phyloP scores from a whole-genome alignment of 2,888 invertebrate genomes.

The Proisotoma minuta region DNA sequence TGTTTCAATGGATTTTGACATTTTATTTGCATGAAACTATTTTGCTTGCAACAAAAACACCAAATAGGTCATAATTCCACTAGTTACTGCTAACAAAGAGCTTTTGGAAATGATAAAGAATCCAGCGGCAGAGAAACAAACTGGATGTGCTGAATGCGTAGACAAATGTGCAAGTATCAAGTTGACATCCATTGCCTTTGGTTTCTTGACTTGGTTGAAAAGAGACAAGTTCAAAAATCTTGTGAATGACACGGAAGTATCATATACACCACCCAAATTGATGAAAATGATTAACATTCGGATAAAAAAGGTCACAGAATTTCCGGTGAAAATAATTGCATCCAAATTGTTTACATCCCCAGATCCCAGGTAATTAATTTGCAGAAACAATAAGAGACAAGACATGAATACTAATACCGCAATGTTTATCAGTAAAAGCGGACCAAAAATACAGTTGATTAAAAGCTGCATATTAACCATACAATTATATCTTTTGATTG shows the following conservation, averaged over 20 bases:
- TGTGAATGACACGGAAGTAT: slow-evolving; percentile 33
- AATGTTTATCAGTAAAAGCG: slow-evolving; percentile 37
- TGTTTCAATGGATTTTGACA: neutral
- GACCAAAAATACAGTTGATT: slow-evolving; percentile 43
- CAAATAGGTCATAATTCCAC: slow-evolving; percentile 40
- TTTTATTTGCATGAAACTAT: slow-evolving; percentile 12
- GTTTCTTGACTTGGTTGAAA: slow-evolving; percentile 28
- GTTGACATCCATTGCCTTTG: slow-evolving; percentile 27
- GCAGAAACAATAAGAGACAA: slow-evolving; percentile 36
- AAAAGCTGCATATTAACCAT: slow-evolving; percentile 39
- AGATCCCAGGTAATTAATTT: slow-evolving; percentile 36
- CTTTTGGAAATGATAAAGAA: slow-evolving; percentile 39
- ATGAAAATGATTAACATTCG: slow-evolving; percentile 38
- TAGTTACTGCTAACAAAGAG: slow-evolving; percentile 38
- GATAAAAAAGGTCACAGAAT: slow-evolving; percentile 23
- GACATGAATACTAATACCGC: slow-evolving; percentile 38
- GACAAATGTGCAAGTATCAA: slow-evolving; percentile 37
- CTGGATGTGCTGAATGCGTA: slow-evolving; percentile 36
- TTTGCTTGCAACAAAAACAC: slow-evolving; percentile 39
- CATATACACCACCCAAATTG: slow-evolving; percentile 39
- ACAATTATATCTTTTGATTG: slow-evolving; percentile 39
- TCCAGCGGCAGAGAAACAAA: slow-evolving; percentile 39
- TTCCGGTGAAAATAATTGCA: slow-evolving; percentile 26
- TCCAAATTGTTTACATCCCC: slow-evolving; percentile 25
- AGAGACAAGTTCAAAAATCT: slow-evolving; percentile 26